Conservation (phyloP, 2,888 invertebrate species). For the Rhodophaea formosa region DNA sequence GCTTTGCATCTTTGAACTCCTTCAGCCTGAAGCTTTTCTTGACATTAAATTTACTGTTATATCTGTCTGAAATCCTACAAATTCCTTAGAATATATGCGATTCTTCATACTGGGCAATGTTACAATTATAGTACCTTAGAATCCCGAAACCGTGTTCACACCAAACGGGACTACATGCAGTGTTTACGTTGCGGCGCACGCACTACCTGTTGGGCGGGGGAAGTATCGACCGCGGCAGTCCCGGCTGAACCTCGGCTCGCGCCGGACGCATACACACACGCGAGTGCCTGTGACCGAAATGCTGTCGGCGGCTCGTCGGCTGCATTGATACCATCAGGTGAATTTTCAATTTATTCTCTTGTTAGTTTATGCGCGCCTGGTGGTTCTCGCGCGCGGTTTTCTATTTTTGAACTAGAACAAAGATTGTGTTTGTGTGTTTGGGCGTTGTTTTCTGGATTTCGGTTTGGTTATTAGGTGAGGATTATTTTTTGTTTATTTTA, state of each 20-base stretch:
- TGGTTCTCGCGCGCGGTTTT: not conserved
- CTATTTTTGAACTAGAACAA: constrained; percentile 9
- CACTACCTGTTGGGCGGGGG: constrained; percentile 68
- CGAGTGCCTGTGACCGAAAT: constrained; percentile 46
- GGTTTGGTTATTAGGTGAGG: constrained; percentile 1
- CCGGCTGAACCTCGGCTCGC: constrained; percentile 38
- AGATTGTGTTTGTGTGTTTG: constrained; percentile 10
- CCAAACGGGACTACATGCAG: not conserved
- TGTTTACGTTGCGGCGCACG: constrained; percentile 61
- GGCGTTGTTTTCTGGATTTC: constrained; percentile 12
- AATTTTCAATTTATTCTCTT: constrained; percentile 21
- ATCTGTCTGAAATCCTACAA: too few species aligned
- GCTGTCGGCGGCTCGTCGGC: constrained; percentile 56
- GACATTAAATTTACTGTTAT: too few species aligned
- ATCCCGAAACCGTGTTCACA: not conserved
- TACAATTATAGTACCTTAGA: not conserved
- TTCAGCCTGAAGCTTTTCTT: too few species aligned
- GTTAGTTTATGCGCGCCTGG: constrained; percentile 23
- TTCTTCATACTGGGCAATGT: too few species aligned
- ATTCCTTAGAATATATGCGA: too few species aligned
- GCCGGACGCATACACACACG: constrained; percentile 30
- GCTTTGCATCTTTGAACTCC: too few species aligned
- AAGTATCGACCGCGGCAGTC: constrained; percentile 68
- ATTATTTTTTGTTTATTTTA: not conserved
- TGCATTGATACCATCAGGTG: constrained; percentile 63